Evolutionary conservation across 1,140 invertebrate genomes (phyloP), one percentile per base, ranked within the genome.

Genomic region (Archivesica marissinica): DNA sequence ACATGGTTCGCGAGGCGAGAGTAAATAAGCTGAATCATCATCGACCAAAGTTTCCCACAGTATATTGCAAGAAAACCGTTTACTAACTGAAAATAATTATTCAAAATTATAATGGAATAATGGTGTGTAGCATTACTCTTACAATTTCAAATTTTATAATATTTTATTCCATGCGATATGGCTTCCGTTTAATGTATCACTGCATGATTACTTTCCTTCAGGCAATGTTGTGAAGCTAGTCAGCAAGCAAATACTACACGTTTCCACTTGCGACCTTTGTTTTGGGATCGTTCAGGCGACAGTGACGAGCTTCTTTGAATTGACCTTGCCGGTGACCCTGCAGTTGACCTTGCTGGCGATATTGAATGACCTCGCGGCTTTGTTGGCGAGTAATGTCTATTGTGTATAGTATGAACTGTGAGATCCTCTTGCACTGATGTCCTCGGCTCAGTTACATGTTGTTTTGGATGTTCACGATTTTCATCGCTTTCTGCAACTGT

Each of bases 341-440:
- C 25, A 1, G 28, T 15, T 35, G 41, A 33, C 44, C 44, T 72
- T 50, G 33, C 13, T 50, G 68, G 41, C 33, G 25, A 30, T 28
- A 41, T 72, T 0, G 68, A 50, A 28, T 50, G 20, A 30, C 68
- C n/a, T 30, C 68, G 39, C 50, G 68, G 28, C 68, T 44, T 72
- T n/a, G 7, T 11, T 30, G 68, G 68, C 17, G 68, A 72, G 38
- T 64, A 64, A 35, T 64, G 59, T 25, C 59, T 64, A 35, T 64
- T 64, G 15, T 6, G 59, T 64, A 64, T 64, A 11, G 59, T 64
- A 64, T 64, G 59, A 13, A 64, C 59, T 35, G 3, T 7, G 3
- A 35, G 28, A 25, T 64, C 59, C 38, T 35, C 7, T 17, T 35
- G 20, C 9, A 11, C 20, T 1, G 54, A 28, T 28, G 1, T 4